These are phyloP conservation scores for Phyllopteryx taeniolatus DNA, from an alignment of 2,113 vertebrate species.

Conservation along the genomic window DNA sequence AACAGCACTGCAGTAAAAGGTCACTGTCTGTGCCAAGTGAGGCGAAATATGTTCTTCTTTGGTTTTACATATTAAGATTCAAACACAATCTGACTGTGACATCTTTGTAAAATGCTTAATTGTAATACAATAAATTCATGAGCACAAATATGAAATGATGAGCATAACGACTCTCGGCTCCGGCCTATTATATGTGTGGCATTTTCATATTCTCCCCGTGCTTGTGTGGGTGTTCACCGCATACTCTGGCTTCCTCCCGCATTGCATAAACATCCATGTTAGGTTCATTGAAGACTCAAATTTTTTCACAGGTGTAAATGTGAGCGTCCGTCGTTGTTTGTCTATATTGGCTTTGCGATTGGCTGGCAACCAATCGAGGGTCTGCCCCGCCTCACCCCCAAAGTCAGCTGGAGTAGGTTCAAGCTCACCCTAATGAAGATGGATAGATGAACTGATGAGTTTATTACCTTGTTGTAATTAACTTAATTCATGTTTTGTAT, in stretches of 20 bases:
- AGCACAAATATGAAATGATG: background rate
- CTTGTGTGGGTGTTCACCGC: too few relatives aligned
- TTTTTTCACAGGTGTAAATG: too few relatives aligned
- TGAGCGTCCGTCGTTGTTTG: too few relatives aligned
- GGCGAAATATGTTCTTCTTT: background rate
- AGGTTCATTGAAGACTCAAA: too few relatives aligned
- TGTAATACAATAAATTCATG: constrained; percentile 17
- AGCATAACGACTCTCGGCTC: background rate
- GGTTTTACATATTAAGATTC: background rate
- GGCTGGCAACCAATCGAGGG: background rate
- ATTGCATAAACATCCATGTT: too few relatives aligned
- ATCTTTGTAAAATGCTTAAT: constrained; percentile 14
- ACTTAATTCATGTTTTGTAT: background rate
- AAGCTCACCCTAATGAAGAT: background rate
- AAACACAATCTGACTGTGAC: constrained; percentile 10
- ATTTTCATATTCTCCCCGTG: too few relatives aligned
- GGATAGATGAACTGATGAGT: background rate
- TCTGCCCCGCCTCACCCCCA: background rate
- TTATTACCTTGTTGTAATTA: background rate
- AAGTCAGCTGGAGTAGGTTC: background rate
- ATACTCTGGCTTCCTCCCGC: too few relatives aligned
- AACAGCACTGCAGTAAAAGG: constrained; percentile 3
- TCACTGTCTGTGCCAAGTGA: constrained; percentile 4
- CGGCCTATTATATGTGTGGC: background rate
- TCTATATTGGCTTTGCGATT: too few relatives aligned